Evolutionary conservation across 1,140 invertebrate species (phyloP), one percentile per base, ranked within the genome.

Genomic region (Andrena cerasifolii): DNA sequence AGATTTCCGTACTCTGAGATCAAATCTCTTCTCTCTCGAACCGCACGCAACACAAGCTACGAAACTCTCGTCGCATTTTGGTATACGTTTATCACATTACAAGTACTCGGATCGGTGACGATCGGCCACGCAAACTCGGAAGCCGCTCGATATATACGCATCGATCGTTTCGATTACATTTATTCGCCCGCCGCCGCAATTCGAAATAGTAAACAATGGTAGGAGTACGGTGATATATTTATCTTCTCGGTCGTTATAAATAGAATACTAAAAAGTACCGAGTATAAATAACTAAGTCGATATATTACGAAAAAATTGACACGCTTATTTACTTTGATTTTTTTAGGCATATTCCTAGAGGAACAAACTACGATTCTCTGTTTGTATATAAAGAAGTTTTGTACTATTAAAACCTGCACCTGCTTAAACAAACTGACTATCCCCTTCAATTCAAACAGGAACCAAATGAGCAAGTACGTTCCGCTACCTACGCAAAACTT

Each of bases 391-490:
- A 68, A 56, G 24, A 54, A 67, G 24, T 36, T 66, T 81, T 71
- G 47, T 82, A 66, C 36, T 51, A 66, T 82, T 63, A 77, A 80
- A 40, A 68, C 31, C 54, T 68, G 49, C 14, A 36, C 24, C 51
- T 40, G 40, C 40, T 67, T 26, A 24, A 56, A 16, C n/a, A 26
- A 67, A 21, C 16, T 24, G 16, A 33, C n/a, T 56, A 21, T 51
- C 14, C 0, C 16, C 1, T 56, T n/a, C 24, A 66, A 54, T 43
- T 14, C 7, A 33, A 56, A 45, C 2, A 66, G 51, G 28, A 75
- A 66, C 18, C 10, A 10, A 74, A 74, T 66, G 43, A 45, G 33
- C 14, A 66, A 45, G 33, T 26, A 28, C 16, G 3, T 71, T 40
- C n/a, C 49, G 21, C 24, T 68, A 56, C 24, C 18, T 54, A 12